Percentiles rank a stretch among this genome's conserved stretches.
These are phyloP conservation scores for Abscondita cerata DNA, from an alignment of 2,888 invertebrate species.

Conservation along the genomic window DNA sequence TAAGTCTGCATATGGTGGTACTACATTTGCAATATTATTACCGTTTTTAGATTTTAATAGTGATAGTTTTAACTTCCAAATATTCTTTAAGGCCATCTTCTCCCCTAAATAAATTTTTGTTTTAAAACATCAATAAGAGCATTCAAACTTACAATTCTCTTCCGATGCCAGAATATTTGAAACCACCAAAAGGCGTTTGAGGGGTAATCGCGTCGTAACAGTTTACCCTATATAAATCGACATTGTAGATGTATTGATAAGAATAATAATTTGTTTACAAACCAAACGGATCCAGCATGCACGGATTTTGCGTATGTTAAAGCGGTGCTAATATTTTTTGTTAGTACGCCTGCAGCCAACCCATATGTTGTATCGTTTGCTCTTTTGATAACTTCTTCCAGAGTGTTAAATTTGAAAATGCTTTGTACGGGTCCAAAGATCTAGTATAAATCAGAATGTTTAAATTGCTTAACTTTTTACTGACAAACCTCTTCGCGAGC, in stretches of 20 bases:
- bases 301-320: constrained; percentile 75
- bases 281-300: constrained; percentile 85
- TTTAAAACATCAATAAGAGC: too few relatives aligned
- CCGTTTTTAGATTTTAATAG: constrained; percentile 62
- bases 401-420: constrained; percentile 79
- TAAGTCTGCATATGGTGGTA: too few relatives aligned
- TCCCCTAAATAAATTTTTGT: constrained; percentile 65
- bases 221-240: constrained; percentile 78
- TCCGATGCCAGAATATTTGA: constrained; percentile 85
- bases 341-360: constrained; percentile 82
- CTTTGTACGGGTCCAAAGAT: constrained; percentile 92
- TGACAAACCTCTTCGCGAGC: constrained; percentile 72
- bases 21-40: too few relatives aligned
- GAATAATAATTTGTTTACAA: too few relatives aligned
- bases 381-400: constrained; percentile 82
- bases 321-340: constrained; percentile 79
- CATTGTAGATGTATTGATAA: too few relatives aligned
- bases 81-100: constrained; percentile 81
- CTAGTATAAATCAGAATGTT: constrained; percentile 56
- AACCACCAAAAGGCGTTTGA: constrained; percentile 90
- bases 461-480: neutral
- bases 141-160: constrained; percentile 70
- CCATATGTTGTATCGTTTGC: constrained; percentile 84
- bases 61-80: constrained; percentile 79
- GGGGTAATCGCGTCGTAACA: constrained; percentile 72